phyloP scores from a whole-genome alignment of 2,113 vertebrate species.

The Callipepla squamata region DNA sequence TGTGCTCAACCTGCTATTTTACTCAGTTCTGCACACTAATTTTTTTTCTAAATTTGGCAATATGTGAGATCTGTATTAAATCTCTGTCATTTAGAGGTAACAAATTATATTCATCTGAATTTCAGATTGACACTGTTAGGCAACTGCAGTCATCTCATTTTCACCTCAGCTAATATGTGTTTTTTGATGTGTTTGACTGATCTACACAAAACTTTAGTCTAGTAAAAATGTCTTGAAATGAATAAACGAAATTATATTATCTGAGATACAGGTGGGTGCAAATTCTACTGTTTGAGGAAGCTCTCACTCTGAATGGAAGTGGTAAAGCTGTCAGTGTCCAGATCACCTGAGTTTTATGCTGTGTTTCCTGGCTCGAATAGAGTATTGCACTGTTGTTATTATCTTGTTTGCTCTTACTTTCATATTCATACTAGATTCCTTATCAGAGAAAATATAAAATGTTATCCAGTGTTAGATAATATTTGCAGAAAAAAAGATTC shows the following conservation, averaged over 20 bases:
- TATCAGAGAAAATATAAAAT: neutral
- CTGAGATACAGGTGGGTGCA: neutral
- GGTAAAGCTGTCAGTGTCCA: constrained; percentile 10
- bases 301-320: neutral
- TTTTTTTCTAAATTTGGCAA: constrained; percentile 63
- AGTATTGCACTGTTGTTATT: neutral
- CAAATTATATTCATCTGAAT: constrained; percentile 58
- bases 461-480: neutral
- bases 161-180: constrained; percentile 31
- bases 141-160: constrained; percentile 37
- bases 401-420: neutral
- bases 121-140: constrained; percentile 34
- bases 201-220: constrained; percentile 21
- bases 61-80: constrained; percentile 16
- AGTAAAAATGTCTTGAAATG: constrained; percentile 15
- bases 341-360: neutral
- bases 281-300: neutral
- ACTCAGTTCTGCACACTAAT: constrained; percentile 60
- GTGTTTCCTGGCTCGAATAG: neutral
- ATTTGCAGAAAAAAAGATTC: constrained; percentile 15
- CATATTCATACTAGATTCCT: neutral
- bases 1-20: constrained; percentile 56
- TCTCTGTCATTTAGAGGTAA: constrained; percentile 48
- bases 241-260: constrained; percentile 29
- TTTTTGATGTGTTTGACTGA: constrained; percentile 50